Evolutionary conservation across 2,888 invertebrate species (phyloP), one percentile per base, ranked within the genome.

Genomic region (Caenorhabditis macrosperma): DNA sequence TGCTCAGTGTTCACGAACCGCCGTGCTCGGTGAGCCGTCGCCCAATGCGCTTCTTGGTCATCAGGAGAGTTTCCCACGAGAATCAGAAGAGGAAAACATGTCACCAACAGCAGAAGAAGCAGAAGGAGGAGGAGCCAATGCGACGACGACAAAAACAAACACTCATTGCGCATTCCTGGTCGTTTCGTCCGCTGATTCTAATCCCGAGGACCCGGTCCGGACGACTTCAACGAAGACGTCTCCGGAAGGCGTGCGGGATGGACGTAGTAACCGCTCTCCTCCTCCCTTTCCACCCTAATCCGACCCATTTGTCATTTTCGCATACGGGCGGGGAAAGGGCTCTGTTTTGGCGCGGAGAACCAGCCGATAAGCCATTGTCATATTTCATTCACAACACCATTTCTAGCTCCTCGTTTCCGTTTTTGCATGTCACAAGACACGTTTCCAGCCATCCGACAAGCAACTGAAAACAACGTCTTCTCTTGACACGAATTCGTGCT

Each of bases 231-330:
- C 33, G 33, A 33, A 33, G 33, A 33, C 33, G 33, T 7, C 33
- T 5, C 5, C 33, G n/a, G n/a, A n/a, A n/a, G n/a, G n/a, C n/a
- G n/a, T n/a, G n/a, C n/a, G n/a, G n/a, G 33, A 33, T 33, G 33
- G 55, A n/a, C 24, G 66, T 55, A 71, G 61, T 60, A 44, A 28
- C 71, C 71, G 5, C 7, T 38, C 54, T 46, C 38, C 41, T 64
- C 50, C 26, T 35, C 48, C 26, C 35, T 20, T 66, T 22, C 22
- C 46, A 20, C 30, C 35, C 64, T 64, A 72, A 64, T 64, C 72
- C 64, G 46, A 54, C 57, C 44, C 63, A 72, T 72, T 64, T 57
- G 38, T 72, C 72, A 72, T 63, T 64, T 63, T 72, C 72, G 46
- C 60, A 48, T 60, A 48, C 60, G 52, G 35, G 38, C 10, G 20